These are phyloP conservation scores for Heteromurus nitidus DNA, from an alignment of 2,888 invertebrate species.

Conservation along the genomic window DNA sequence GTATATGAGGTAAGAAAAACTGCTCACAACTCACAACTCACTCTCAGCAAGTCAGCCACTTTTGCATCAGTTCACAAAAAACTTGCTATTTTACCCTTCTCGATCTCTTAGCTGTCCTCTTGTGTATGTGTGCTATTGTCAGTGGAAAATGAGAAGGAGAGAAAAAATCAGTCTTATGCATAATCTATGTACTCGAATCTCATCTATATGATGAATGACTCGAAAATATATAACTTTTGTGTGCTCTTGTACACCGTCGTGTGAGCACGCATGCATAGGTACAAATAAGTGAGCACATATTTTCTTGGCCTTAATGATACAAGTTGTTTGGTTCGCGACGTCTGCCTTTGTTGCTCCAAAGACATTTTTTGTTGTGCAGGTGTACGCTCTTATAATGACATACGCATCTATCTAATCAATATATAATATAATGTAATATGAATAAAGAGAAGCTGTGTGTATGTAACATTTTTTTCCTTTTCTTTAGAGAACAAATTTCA, in stretches of 20 bases:
- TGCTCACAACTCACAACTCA: too few species aligned
- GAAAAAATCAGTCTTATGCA: background rate
- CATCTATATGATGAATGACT: too few species aligned
- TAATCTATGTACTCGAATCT: background rate
- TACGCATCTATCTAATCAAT: background rate
- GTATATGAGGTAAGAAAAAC: background rate
- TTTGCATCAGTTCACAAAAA: too few species aligned
- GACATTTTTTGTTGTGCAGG: conserved; percentile 46
- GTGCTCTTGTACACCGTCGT: too few species aligned
- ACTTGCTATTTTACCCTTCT: too few species aligned
- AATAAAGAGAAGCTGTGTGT: background rate
- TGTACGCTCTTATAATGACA: conserved; percentile 35
- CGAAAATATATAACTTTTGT: too few species aligned
- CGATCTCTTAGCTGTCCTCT: too few species aligned
- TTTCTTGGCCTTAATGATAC: conserved; percentile 17
- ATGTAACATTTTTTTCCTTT: conserved; percentile 29
- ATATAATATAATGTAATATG: conserved; percentile 4
- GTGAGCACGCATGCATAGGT: too few species aligned
- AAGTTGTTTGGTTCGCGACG: conserved; percentile 9
- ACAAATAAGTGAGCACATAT: conserved; percentile 5
- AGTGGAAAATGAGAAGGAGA: too few species aligned
- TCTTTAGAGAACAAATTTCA: conserved; percentile 44
- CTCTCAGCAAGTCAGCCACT: too few species aligned
- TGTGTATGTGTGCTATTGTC: too few species aligned
- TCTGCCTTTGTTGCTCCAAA: conserved; percentile 13